Evolutionary conservation across 2,797 vertebrate genomes (phyloP), one percentile per base, ranked within the genome.

Genomic region (Ceyx erithaca): DNA sequence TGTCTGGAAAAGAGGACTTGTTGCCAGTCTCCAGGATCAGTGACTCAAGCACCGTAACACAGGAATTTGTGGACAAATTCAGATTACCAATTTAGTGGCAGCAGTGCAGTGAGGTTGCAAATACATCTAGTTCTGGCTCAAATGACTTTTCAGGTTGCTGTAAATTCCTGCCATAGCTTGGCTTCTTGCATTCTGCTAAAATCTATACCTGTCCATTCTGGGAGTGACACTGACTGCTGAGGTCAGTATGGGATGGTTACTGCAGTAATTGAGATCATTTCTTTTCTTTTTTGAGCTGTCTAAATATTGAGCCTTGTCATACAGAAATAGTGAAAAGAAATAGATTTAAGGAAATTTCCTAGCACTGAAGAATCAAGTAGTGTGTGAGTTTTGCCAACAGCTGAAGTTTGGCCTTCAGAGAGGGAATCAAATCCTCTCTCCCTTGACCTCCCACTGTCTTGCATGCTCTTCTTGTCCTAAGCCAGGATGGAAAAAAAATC

Each of bases 401-500:
- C 76, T 90, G 69, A 66, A 77, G 33, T 71, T 87, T 77, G 31
- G 25, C 63, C 81, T 89, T 94, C 79, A 57, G 84, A 92, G 78
- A 67, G 61, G 75, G 54, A 80, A 78, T 80, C 77, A 87, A 66
- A 85, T 64, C 35, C 93, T 80, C 93, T 90, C 89, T 69, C 92
- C 90, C 46, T 75, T 94, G 94, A 67, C 78, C 72, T 83, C 82
- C 63, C 76, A 92, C 93, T 87, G 88, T 97, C 94, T 85, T 73
- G 97, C 97, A 97, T 97, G 97, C 96, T 85, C 11, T 72, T 91
- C 75, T 88, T 93, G 80, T 91, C 94, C 49, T 87, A 80, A 93
- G 63, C 55, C 67, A 92, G 92, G 92, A 66, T 45, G 85, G 78
- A 66, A 49, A 61, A 64, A 16, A 26, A 31, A 5, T 37, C 37